These are phyloP conservation scores for Lophotriccus pileatus DNA, from an alignment of 2,797 vertebrate genomes.

Conservation along the genomic window DNA sequence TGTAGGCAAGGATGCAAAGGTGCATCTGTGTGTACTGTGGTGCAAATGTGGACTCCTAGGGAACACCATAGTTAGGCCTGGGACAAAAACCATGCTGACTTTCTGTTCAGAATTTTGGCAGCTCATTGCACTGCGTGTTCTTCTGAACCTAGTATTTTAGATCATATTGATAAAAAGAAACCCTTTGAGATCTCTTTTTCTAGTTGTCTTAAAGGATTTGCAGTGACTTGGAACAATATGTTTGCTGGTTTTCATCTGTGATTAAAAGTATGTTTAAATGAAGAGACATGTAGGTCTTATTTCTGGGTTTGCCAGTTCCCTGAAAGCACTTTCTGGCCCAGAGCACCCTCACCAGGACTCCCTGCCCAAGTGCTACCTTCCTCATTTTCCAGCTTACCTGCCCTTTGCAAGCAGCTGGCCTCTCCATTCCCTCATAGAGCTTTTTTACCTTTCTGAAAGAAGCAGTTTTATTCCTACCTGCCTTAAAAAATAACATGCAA, in stretches of 20 bases:
- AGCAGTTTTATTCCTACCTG: background rate
- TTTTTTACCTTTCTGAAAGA: background rate
- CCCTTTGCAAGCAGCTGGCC: background rate
- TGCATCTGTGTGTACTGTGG: rapidly evolving
- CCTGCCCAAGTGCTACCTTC: background rate
- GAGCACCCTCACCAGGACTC: background rate
- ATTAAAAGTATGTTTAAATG: background rate
- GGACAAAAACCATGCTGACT: background rate
- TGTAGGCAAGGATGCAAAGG: background rate
- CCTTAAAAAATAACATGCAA: background rate
- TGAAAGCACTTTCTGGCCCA: background rate
- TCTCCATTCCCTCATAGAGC: background rate
- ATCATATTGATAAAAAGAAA: background rate
- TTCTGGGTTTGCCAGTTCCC: background rate
- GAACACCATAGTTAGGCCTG: background rate
- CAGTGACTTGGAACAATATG: background rate
- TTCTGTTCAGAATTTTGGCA: background rate
- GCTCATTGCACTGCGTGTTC: background rate
- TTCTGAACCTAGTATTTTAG: background rate
- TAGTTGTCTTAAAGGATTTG: background rate
- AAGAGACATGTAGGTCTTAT: background rate
- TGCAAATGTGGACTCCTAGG: background rate
- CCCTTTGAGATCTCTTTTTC: background rate
- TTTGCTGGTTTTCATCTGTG: background rate
- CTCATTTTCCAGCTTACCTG: background rate